A percentile compares a stretch with the other conserved stretches of the same genome.
phyloP scores from a whole-genome alignment of 2,888 invertebrate genomes.

The Anorthoa munda region DNA sequence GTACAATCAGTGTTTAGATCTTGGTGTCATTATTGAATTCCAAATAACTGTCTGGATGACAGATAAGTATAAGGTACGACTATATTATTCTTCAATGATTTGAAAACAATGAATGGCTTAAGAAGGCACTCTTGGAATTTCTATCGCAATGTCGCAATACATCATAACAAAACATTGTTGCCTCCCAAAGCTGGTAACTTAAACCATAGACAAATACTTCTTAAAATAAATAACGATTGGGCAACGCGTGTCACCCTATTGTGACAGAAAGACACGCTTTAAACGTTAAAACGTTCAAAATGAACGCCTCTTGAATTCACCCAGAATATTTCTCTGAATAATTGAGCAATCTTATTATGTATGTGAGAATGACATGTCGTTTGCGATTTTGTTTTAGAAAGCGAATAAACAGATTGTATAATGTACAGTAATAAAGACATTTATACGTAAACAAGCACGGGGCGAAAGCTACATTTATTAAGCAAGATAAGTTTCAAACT shows the following conservation, averaged over 20 bases:
- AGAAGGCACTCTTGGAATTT: slow-evolving; percentile 40
- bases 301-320: slow-evolving; percentile 76
- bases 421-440: slow-evolving; percentile 72
- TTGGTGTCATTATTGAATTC: slow-evolving; percentile 54
- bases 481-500: slow-evolving; percentile 57
- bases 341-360: slow-evolving; percentile 77
- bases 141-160: slow-evolving; percentile 33
- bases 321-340: slow-evolving; percentile 70
- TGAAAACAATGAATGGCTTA: slow-evolving; percentile 53
- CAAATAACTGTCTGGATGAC: slow-evolving; percentile 37
- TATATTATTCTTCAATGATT: slow-evolving; percentile 54
- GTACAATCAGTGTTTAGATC: slow-evolving; percentile 57
- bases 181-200: slow-evolving; percentile 68
- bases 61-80: slow-evolving; percentile 50
- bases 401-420: slow-evolving; percentile 68
- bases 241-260: slow-evolving; percentile 82
- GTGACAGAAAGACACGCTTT: slow-evolving; percentile 69
- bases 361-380: slow-evolving; percentile 72
- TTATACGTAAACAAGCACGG: slow-evolving; percentile 66
- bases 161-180: slow-evolving; percentile 24
- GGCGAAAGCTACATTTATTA: slow-evolving; percentile 71
- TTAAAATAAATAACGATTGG: slow-evolving; percentile 81
- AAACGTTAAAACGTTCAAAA: slow-evolving; percentile 66
- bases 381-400: slow-evolving; percentile 68
- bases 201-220: slow-evolving; percentile 71